phyloP scores from a whole-genome alignment of 2,888 invertebrate species.

The Rhogogaster chlorosoma region DNA sequence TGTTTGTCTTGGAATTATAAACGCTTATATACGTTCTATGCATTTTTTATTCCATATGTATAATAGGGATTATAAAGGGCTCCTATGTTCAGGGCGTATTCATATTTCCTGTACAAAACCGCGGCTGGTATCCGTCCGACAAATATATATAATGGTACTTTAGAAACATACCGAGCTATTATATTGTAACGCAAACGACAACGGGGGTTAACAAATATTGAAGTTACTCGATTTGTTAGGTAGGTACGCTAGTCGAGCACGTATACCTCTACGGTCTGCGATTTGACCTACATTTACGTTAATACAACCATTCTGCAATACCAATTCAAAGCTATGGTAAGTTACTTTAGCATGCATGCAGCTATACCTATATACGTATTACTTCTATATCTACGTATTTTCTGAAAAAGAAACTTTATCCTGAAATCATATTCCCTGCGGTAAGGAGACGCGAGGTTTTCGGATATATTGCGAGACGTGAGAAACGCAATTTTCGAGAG shows the following conservation, averaged over 20 bases:
- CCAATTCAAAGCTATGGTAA: background rate
- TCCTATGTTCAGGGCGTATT: background rate
- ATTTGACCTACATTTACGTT: conserved; percentile 9
- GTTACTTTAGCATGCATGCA: background rate
- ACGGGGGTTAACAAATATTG: conserved; percentile 43
- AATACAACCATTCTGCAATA: conserved; percentile 13
- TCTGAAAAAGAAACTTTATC: conserved; percentile 20
- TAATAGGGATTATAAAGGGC: background rate
- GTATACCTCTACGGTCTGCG: background rate
- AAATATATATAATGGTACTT: conserved; percentile 7
- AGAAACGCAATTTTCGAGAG: conserved; percentile 20
- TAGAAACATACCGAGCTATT: conserved; percentile 10
- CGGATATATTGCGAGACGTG: background rate
- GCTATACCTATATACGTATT: background rate
- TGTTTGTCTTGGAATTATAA: background rate
- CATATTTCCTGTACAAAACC: background rate
- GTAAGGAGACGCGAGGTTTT: background rate
- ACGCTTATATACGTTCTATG: background rate
- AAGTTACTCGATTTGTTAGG: conserved; percentile 18
- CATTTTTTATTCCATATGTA: background rate
- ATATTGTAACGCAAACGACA: conserved; percentile 35
- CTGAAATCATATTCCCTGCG: conserved; percentile 17
- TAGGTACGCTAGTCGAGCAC: background rate
- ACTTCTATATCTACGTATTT: background rate
- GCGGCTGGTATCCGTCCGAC: background rate